Evolutionary conservation across 2,888 invertebrate genomes (phyloP).

Genomic region (Scaptomyza reducta): DNA sequence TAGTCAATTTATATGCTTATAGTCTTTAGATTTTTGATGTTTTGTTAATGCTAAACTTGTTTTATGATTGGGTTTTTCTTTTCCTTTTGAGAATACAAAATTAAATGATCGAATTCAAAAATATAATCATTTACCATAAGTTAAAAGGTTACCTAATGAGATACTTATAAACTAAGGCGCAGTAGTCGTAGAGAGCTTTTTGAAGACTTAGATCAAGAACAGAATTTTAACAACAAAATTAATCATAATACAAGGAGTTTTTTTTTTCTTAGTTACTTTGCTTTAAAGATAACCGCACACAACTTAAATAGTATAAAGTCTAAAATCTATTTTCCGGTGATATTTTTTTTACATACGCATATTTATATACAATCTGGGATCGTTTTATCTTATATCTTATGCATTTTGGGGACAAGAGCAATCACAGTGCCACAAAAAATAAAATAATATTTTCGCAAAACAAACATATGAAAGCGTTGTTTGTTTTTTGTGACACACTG

Average conservation of each 20-base stretch:
- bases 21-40: slow-evolving; percentile 66
- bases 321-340: slow-evolving; percentile 45
- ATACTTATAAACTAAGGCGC: slow-evolving; percentile 52
- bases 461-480: slow-evolving; percentile 27
- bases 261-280: slow-evolving; percentile 29
- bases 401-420: slow-evolving; percentile 27
- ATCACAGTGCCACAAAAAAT: slow-evolving; percentile 23
- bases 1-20: slow-evolving; percentile 72
- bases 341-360: slow-evolving; percentile 28
- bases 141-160: slow-evolving; percentile 42
- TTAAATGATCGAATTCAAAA: slow-evolving; percentile 78
- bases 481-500: slow-evolving; percentile 16
- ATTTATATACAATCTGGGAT: slow-evolving; percentile 50
- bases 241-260: slow-evolving; percentile 54
- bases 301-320: slow-evolving; percentile 30
- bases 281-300: slow-evolving; percentile 33
- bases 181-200: slow-evolving; percentile 37
- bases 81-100: slow-evolving; percentile 65
- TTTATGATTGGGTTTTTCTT: slow-evolving; percentile 24
- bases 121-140: slow-evolving; percentile 61
- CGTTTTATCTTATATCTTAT: slow-evolving; percentile 22
- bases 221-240: slow-evolving; percentile 52
- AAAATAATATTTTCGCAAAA: slow-evolving; percentile 29
- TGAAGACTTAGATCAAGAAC: slow-evolving; percentile 55
- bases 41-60: slow-evolving; percentile 44